phyloP scores from a whole-genome alignment of 2,113 vertebrate genomes.

The Pipra filicauda region DNA sequence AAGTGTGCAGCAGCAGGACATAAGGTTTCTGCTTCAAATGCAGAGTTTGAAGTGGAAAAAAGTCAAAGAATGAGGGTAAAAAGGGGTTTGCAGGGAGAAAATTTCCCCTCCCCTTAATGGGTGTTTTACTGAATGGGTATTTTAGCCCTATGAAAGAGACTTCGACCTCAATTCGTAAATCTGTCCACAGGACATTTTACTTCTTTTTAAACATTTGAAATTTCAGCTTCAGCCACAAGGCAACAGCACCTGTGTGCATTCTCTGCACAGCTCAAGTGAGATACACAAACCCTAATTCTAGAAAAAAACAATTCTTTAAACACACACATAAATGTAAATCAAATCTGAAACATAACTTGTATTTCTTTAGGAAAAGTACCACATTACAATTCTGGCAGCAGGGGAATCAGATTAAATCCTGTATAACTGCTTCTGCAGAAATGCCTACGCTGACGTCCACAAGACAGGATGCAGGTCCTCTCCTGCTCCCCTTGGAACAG shows the following conservation, averaged over 20 bases:
- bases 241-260: background rate
- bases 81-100: background rate
- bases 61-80: background rate
- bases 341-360: background rate
- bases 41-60: background rate
- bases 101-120: background rate
- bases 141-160: background rate
- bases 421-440: background rate
- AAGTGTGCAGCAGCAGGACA: background rate
- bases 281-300: background rate
- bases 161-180: background rate
- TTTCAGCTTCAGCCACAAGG: background rate
- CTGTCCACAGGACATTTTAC: background rate
- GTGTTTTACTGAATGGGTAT: background rate
- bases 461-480: background rate
- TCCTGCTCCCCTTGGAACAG: background rate
- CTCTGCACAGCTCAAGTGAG: background rate
- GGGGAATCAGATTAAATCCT: background rate
- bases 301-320: background rate
- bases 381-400: background rate
- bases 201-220: background rate
- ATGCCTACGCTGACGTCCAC: background rate
- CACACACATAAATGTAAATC: background rate
- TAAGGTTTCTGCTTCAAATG: background rate
- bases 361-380: background rate